Evolutionary conservation across 2,113 vertebrate genomes (phyloP).

Genomic region (Xiphophorus hellerii): DNA sequence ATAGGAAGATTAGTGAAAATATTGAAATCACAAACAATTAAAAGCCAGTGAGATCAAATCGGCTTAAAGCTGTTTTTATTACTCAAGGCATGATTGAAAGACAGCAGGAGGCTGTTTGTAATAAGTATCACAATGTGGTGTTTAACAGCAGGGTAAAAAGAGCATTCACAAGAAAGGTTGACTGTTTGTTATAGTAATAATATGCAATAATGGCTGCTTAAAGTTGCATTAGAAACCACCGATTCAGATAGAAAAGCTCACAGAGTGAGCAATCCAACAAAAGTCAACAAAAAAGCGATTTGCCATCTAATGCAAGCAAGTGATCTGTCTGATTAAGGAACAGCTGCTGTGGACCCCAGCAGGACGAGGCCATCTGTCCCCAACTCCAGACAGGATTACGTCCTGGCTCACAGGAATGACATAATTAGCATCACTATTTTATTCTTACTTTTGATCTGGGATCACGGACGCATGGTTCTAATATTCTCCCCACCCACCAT

Average conservation of each 20-base stretch:
- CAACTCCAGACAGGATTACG: constrained; percentile 33
- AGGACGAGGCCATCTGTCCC: constrained; percentile 60
- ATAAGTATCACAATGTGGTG: too few relatives aligned
- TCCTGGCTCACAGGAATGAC: constrained; percentile 50
- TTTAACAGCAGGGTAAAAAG: too few relatives aligned
- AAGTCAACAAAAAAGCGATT: constrained; percentile 10
- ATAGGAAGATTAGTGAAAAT: too few relatives aligned
- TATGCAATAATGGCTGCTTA: too few relatives aligned
- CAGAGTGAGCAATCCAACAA: constrained; percentile 16
- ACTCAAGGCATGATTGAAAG: too few relatives aligned
- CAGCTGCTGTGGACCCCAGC: constrained; percentile 58
- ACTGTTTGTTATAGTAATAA: too few relatives aligned
- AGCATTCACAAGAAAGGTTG: too few relatives aligned
- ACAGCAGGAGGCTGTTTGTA: too few relatives aligned
- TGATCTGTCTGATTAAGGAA: constrained; percentile 44
- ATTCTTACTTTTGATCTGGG: constrained; percentile 45
- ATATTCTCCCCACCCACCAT: constrained; percentile 36
- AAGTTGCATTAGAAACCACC: too few relatives aligned
- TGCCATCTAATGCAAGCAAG: constrained; percentile 20
- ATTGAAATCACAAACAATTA: too few relatives aligned
- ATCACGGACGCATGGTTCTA: constrained; percentile 51
- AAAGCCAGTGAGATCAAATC: too few relatives aligned
- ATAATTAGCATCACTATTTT: constrained; percentile 56
- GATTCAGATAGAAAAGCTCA: background rate
- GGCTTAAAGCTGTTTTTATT: too few relatives aligned